Percentiles rank a stretch among this genome's conserved stretches.
Conservation (phyloP, 2,797 vertebrate genomes). For the Pangasius sanitwongsei region DNA sequence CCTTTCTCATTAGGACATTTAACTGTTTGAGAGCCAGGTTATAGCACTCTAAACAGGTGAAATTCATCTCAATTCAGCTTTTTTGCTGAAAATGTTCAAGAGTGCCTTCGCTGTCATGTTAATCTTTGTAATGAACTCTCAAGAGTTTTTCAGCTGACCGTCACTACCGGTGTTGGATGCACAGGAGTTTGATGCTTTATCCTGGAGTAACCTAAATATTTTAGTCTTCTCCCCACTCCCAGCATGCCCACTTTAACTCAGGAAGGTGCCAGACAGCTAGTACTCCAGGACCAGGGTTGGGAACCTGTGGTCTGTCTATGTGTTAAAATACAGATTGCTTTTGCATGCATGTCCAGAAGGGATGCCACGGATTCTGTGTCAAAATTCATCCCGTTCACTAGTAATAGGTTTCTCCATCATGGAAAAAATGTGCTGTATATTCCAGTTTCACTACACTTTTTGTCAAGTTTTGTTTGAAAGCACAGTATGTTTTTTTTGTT, state of each 20-base stretch:
- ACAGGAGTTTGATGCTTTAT: background rate
- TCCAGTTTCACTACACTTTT: background rate
- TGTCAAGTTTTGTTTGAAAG: background rate
- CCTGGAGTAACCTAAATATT: background rate
- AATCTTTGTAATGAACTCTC: background rate
- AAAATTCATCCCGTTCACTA: background rate
- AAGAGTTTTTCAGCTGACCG: background rate
- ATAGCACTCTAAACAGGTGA: background rate
- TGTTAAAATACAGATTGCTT: background rate
- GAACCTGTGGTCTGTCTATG: background rate
- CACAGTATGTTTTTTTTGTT: background rate
- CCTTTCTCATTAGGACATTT: background rate
- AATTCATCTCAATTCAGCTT: background rate
- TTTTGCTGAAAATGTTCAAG: background rate
- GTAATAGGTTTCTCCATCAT: background rate
- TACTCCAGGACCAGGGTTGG: background rate
- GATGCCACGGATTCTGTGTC: no score
- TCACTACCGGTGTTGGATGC: background rate
- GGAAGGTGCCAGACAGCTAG: background rate
- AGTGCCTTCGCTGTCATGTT: background rate
- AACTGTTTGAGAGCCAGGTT: background rate
- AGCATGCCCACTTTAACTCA: background rate
- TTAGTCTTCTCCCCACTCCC: background rate
- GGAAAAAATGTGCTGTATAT: background rate
- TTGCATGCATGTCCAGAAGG: background rate